Evolutionary conservation across 2,113 vertebrate genomes (phyloP).

Genomic region (Leptosomus discolor): DNA sequence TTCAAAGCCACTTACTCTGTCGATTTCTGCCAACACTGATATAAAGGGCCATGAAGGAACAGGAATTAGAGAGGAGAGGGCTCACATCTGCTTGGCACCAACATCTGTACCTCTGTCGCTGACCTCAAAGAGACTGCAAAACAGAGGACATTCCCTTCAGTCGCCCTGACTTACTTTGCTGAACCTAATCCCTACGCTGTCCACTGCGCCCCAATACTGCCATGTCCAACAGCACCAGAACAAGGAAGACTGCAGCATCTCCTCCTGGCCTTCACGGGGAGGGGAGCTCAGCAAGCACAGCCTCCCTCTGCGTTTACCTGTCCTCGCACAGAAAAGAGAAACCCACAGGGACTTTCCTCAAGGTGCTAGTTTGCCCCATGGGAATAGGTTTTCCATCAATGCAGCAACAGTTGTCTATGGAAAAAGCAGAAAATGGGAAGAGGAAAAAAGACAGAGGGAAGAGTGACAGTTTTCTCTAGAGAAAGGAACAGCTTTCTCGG

Average conservation of each 20-base stretch:
- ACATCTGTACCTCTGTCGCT: not conserved
- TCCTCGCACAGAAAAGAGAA: not conserved
- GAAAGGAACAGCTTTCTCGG: not conserved
- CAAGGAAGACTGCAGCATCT: not conserved
- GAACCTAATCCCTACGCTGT: not conserved
- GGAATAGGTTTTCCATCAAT: not conserved
- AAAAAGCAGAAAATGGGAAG: not conserved
- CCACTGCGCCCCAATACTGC: not conserved
- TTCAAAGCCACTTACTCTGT: conserved; percentile 3
- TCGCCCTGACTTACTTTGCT: not conserved
- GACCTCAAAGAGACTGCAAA: not conserved
- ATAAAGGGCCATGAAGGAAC: not conserved
- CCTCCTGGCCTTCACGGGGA: not conserved
- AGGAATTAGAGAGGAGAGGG: not conserved
- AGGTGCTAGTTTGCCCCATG: not conserved
- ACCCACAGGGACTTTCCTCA: not conserved
- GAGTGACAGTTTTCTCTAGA: not conserved
- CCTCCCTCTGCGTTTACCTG: rapidly evolving
- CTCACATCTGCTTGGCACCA: not conserved
- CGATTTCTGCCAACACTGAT: not conserved
- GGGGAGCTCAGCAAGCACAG: not conserved
- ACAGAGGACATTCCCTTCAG: not conserved
- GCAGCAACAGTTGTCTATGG: not conserved
- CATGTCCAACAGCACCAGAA: rapidly evolving
- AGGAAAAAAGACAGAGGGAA: not conserved